Conservation (phyloP, 2,888 invertebrate genomes). For the Ashinkailepas kermadecensis region DNA sequence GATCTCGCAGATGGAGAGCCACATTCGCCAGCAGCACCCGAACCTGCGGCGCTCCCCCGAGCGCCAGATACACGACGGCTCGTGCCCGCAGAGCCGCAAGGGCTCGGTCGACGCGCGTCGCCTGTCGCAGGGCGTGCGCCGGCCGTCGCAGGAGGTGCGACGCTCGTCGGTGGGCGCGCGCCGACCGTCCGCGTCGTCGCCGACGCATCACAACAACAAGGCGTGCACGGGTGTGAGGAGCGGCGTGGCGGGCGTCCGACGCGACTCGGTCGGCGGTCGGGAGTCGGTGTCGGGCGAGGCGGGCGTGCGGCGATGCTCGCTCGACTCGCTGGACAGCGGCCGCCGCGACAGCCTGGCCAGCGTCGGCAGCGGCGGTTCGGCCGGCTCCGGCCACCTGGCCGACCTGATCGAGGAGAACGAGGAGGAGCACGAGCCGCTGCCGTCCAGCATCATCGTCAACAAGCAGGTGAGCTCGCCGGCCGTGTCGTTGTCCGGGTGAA, state of each 20-base stretch:
- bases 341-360: constrained; percentile 3
- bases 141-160: neutral
- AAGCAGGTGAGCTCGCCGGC: neutral
- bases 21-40: neutral
- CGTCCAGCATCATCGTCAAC: neutral
- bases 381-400: neutral
- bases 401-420: constrained; percentile 19
- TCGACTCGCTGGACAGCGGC: neutral
- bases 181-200: neutral
- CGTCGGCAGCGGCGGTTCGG: constrained; percentile 10
- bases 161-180: neutral
- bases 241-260: neutral
- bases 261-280: neutral
- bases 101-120: neutral
- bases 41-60: neutral
- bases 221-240: neutral
- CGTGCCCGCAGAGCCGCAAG: neutral
- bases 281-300: neutral
- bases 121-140: neutral
- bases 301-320: neutral
- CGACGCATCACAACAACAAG: neutral
- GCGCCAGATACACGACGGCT: neutral
- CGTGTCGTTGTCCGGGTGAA: too few relatives aligned
- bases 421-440: constrained; percentile 1
- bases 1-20: neutral